Evolutionary conservation across 2,113 vertebrate species (phyloP), one percentile per base, ranked within the genome.

Genomic region (Saccopteryx leptura): DNA sequence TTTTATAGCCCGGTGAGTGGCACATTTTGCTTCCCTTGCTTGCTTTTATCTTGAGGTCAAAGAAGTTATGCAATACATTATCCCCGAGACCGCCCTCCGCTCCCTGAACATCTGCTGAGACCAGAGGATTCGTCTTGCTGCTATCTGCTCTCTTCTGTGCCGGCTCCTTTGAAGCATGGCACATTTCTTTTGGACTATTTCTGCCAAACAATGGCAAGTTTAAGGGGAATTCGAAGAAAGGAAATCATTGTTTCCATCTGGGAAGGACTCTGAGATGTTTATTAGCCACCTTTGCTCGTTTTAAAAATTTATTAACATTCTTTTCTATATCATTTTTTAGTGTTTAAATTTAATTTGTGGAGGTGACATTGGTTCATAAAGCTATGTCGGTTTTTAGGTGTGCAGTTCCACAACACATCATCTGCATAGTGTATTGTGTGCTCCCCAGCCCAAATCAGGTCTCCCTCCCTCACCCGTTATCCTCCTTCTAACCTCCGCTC

Each of bases 21-120:
- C 86, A 93, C 93, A 65, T 46, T 88, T 96, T 97, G 94, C 80
- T 97, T 97, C 19, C 83, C 94, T 96, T 96, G 83, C 96, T 92
- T 97, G 96, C 79, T 97, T 98, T 97, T 97, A 96, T 96, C 91
- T 95, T 86, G 93, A 97, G 97, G 98, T 98, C 97, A 97, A 96
- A 97, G 80, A 50, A 97, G 90, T 95, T 85, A 95, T 95, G 81
- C 65, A 81, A 90, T 97, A 92, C 91, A 88, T 97, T 98, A 72
- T 91, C 95, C 50, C 86, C 88, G 86, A 85, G 74, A 54, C 91
- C 2, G 66, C 75, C 90, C 94, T 97, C 97, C 65, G 71, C 94
- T 97, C 96, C 79, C 69, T 85, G 85, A 97, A 90, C 81, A 89
- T 89, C 96, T 97, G 82, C 93, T 28, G 93, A 96, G 90, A 97